Percentiles rank a stretch among this genome's conserved stretches.
phyloP scores from a whole-genome alignment of 2,888 invertebrate species.

The Pocota personata region DNA sequence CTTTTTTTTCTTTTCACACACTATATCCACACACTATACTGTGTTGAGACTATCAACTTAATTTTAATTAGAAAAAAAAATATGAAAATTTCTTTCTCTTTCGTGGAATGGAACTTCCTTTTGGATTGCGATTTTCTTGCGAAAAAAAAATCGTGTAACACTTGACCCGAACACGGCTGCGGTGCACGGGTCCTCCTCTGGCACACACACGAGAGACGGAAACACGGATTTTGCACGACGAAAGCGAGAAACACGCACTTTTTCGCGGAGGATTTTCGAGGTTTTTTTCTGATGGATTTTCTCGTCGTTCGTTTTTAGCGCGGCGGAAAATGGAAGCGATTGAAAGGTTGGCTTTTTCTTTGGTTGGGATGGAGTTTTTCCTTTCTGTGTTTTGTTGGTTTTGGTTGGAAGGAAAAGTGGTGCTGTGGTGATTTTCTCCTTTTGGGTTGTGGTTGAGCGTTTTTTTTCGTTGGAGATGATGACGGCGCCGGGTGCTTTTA shows the following conservation, averaged over 20 bases:
- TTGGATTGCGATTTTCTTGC: conserved; percentile 4
- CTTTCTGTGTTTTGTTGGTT: conserved; percentile 19
- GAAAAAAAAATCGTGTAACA: conserved; percentile 9
- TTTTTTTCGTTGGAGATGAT: conserved; percentile 15
- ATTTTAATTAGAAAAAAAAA: conserved; percentile 41
- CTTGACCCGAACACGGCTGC: conserved; percentile 2
- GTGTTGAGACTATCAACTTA: conserved; percentile 32
- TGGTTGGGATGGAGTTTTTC: conserved; percentile 33
- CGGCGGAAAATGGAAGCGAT: conserved; percentile 67
- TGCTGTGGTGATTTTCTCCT: not conserved
- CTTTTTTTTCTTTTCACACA: conserved; percentile 40
- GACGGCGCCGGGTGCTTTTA: not conserved
- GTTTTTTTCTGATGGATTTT: not conserved
- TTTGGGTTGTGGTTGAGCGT: not conserved
- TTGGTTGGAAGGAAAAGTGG: conserved; percentile 29
- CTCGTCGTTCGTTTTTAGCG: conserved; percentile 44
- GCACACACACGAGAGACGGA: not conserved
- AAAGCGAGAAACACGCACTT: conserved; percentile 37
- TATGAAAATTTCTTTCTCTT: conserved; percentile 31
- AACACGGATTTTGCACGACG: conserved; percentile 7
- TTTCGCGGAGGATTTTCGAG: conserved; percentile 32
- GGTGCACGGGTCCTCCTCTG: not conserved
- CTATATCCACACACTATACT: conserved; percentile 46
- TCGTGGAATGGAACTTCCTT: conserved; percentile 17
- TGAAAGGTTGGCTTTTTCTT: conserved; percentile 25